Evolutionary conservation across 1,140 invertebrate genomes (phyloP).

Genomic region (Zophobas morio): DNA sequence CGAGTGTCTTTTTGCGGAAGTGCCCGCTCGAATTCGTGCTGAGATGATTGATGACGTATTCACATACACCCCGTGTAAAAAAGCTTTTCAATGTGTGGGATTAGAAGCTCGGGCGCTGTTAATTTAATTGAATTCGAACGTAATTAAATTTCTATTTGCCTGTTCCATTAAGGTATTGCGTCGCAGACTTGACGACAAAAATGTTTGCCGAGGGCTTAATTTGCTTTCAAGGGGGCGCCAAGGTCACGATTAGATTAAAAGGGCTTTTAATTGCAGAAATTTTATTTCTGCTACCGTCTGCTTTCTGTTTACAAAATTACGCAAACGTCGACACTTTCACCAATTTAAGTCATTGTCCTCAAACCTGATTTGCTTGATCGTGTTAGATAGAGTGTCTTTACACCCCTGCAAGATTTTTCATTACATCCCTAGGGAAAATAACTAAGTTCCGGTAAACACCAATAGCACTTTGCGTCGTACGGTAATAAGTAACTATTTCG

Average conservation of each 20-base stretch:
- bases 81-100: background rate
- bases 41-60: background rate
- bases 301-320: too few species aligned
- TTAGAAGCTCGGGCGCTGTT: background rate
- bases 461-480: too few species aligned
- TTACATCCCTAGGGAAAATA: too few species aligned
- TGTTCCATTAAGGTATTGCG: conserved; percentile 13
- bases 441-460: too few species aligned
- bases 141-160: conserved; percentile 17
- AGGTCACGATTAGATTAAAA: background rate
- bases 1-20: background rate
- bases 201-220: background rate
- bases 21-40: background rate
- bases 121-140: background rate
- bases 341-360: too few species aligned
- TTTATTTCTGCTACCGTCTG: too few species aligned
- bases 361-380: too few species aligned
- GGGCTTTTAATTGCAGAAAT: too few species aligned
- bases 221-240: background rate
- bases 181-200: conserved; percentile 2
- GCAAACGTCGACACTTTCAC: too few species aligned
- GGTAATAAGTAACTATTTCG: too few species aligned
- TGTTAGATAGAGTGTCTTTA: too few species aligned
- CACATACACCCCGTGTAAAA: background rate
- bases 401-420: too few species aligned